Percentiles rank a stretch among this genome's conserved stretches.
These are phyloP conservation scores for Podocnemis expansa DNA, from an alignment of 2,113 vertebrate species.

Conservation along the genomic window DNA sequence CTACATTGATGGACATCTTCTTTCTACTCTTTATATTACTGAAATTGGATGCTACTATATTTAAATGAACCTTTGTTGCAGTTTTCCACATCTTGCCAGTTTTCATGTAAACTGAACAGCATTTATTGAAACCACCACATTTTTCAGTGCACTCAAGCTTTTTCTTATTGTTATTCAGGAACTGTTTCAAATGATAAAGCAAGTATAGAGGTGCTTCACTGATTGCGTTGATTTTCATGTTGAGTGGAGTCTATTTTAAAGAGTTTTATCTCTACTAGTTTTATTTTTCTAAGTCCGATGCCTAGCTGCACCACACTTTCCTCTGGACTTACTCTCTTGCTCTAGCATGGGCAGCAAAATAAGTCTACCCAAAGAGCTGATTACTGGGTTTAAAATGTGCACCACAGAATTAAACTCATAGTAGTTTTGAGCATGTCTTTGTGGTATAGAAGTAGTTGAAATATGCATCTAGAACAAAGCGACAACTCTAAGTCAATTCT, in stretches of 20 bases:
- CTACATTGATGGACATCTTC: constrained; percentile 56
- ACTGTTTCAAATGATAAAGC: not conserved
- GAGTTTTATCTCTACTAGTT: constrained; percentile 55
- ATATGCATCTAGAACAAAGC: not conserved
- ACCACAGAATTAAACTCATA: not conserved
- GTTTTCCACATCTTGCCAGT: constrained; percentile 63
- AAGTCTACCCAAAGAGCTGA: not conserved
- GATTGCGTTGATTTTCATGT: not conserved
- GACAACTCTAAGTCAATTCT: constrained; percentile 19
- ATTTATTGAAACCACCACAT: constrained; percentile 52
- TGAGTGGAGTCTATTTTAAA: constrained; percentile 23
- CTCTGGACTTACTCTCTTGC: constrained; percentile 6
- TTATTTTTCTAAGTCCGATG: constrained; percentile 21
- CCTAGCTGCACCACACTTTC: not conserved
- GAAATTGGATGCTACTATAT: constrained; percentile 65
- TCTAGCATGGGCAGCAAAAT: not conserved
- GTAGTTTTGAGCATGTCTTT: not conserved
- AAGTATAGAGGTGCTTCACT: not conserved
- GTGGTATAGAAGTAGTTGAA: not conserved
- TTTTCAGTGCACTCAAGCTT: constrained; percentile 45
- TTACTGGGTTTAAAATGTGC: not conserved
- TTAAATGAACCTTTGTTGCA: constrained; percentile 63
- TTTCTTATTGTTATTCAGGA: constrained; percentile 29
- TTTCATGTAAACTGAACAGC: constrained; percentile 50
- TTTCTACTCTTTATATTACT: constrained; percentile 57